A percentile compares a stretch with the other conserved stretches of the same genome.
These are phyloP conservation scores for Thunnus thynnus DNA, from an alignment of 2,113 vertebrate genomes.

Conservation along the genomic window DNA sequence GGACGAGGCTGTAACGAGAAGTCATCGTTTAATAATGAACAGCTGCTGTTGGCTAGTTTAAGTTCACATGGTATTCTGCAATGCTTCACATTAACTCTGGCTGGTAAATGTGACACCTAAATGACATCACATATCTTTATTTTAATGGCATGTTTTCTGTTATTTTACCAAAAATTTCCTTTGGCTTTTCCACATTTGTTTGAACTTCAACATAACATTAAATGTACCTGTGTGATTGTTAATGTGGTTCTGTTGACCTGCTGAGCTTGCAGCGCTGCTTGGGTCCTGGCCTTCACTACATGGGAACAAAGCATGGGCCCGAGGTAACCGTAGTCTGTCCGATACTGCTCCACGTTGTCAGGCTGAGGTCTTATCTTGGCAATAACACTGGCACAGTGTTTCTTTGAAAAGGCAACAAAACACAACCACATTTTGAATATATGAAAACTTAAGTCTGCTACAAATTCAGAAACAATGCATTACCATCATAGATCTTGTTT, in stretches of 20 bases:
- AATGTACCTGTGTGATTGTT: slow-evolving; percentile 92
- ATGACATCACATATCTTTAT: neutral
- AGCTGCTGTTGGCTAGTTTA: neutral
- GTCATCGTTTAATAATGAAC: neutral
- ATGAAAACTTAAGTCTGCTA: neutral
- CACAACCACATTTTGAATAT: neutral
- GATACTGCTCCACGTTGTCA: slow-evolving; percentile 90
- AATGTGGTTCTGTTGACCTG: slow-evolving; percentile 95
- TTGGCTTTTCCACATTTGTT: neutral
- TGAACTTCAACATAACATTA: neutral
- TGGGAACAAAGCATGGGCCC: slow-evolving; percentile 92
- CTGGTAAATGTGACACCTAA: neutral
- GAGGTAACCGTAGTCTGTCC: slow-evolving; percentile 90
- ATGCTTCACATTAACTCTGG: neutral
- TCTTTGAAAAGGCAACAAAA: slow-evolving; percentile 80
- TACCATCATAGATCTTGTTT: neutral
- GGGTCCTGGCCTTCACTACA: slow-evolving; percentile 92
- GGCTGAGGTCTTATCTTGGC: slow-evolving; percentile 90
- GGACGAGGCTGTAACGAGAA: slow-evolving; percentile 85
- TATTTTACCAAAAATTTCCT: neutral
- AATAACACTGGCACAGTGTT: slow-evolving; percentile 93
- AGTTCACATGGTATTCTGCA: neutral
- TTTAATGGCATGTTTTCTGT: too few relatives aligned
- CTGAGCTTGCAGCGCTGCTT: slow-evolving; percentile 92
- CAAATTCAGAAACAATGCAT: neutral